Evolutionary conservation across 2,113 vertebrate genomes (phyloP).

Genomic region (Strix uralensis): DNA sequence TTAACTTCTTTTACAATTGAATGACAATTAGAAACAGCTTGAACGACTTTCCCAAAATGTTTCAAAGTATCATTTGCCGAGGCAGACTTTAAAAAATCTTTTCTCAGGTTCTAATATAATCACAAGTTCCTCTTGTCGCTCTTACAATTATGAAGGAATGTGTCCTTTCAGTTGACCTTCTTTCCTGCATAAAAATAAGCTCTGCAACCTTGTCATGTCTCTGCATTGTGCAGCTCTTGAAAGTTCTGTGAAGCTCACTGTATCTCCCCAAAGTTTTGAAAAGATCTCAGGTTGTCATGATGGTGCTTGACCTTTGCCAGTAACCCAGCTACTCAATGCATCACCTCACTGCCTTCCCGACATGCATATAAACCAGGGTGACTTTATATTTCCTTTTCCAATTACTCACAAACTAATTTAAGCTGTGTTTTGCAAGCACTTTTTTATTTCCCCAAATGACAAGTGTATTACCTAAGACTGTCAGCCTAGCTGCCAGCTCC

Average conservation of each 20-base stretch:
- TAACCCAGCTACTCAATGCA: not conserved
- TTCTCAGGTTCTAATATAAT: not conserved
- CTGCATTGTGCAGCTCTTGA: not conserved
- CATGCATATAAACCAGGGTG: slow-evolving; percentile 23
- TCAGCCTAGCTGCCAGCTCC: slow-evolving; percentile 38
- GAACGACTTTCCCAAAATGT: not conserved
- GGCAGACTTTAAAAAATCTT: not conserved
- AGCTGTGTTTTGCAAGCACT: slow-evolving; percentile 63
- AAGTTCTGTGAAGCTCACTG: not conserved
- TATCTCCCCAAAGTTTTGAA: not conserved
- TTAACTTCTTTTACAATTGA: not conserved
- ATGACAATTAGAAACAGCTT: not conserved
- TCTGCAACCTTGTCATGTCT: not conserved
- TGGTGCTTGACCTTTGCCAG: not conserved
- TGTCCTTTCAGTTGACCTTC: not conserved
- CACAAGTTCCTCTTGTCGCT: not conserved
- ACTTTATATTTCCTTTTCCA: slow-evolving; percentile 67
- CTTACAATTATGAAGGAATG: not conserved
- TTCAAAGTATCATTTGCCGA: not conserved
- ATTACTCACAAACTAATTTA: slow-evolving; percentile 59
- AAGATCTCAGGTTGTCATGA: not conserved
- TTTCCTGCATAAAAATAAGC: not conserved
- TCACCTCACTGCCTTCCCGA: not conserved
- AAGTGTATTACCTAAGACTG: slow-evolving; percentile 70
- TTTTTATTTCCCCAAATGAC: slow-evolving; percentile 61